Evolutionary conservation across 2,888 invertebrate species (phyloP).

Genomic region (Spatulosminthurus flaviceps): DNA sequence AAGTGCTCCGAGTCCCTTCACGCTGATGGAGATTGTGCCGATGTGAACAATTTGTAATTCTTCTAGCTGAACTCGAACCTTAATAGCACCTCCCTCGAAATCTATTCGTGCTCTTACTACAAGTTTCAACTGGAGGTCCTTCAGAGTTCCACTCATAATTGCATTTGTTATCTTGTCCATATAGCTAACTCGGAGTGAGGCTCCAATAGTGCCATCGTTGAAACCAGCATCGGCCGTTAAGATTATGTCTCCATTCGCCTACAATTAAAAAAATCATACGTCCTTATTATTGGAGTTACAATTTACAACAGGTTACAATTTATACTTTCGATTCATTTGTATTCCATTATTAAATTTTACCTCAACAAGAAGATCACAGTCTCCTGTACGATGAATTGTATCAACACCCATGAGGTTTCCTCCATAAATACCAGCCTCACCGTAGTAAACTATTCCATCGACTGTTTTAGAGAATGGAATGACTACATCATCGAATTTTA

Average conservation of each 20-base stretch:
- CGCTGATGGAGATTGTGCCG: conserved; percentile 53
- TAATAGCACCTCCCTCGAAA: background rate
- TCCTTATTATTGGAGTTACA: background rate
- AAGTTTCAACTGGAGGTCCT: conserved; percentile 46
- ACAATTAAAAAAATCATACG: too few species aligned
- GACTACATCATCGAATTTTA: conserved; percentile 56
- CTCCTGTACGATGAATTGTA: conserved; percentile 59
- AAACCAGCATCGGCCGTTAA: conserved; percentile 52
- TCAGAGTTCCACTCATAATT: conserved; percentile 49
- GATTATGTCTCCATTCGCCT: conserved; percentile 53
- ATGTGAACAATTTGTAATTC: conserved; percentile 56
- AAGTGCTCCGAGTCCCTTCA: conserved; percentile 59
- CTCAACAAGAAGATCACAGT: conserved; percentile 16
- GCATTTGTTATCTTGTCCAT: conserved; percentile 55
- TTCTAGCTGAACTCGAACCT: conserved; percentile 41
- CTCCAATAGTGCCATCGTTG: conserved; percentile 48
- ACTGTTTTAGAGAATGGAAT: conserved; percentile 58
- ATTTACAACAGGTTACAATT: background rate
- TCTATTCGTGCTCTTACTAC: conserved; percentile 24
- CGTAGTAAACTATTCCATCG: conserved; percentile 62
- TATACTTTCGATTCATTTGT: too few species aligned
- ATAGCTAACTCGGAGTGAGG: conserved; percentile 51
- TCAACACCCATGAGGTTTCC: conserved; percentile 61
- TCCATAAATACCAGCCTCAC: conserved; percentile 59
- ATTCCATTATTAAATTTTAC: too few species aligned